Base-by-base conservation (phyloP, 1,140 invertebrate species). In the Holcopasites calliopsidis region DNA sequence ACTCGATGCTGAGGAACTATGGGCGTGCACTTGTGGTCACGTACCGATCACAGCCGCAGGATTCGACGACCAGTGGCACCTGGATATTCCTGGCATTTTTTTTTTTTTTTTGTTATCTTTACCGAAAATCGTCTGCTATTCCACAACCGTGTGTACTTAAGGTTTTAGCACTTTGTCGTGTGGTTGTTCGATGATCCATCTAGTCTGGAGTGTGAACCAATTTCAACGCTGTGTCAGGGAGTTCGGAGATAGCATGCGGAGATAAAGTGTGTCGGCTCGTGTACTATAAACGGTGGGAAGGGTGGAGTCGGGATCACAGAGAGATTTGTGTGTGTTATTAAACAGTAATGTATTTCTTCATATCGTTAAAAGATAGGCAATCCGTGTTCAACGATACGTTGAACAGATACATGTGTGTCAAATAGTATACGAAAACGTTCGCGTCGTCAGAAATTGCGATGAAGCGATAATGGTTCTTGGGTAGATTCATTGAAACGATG, bases 11-110 rank as follows among this genome's bases (percentile, higher is more conserved):
- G 68, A 50, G 44, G 50, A 80, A 71, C 64, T 82, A 81, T 52
- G 79, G 79, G 76, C 81, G 81, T 83, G 81, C 80, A 82, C 76
- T 84, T 62, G 42, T 83, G 68, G 81, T 82, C 85, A 88, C 86
- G 73, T 88, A 88, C 85, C 86, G 71, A 84, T 85, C 58, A 84
- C 62, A 80, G 80, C 79, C 82, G 79, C 69, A 85, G 76, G 69
- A 75, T 80, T 86, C 76, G 77, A 69, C 71, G 80, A 74, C 47
- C 52, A 82, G 72, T 81, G 80, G 58, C 70, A 62, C 40, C 40
- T 65, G 44, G 62, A 61, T 73, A 35, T 80, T 66, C 55, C 31
- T 73, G 35, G 38, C 10, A 47, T 38, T 42, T 23, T 64, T 50
- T 66, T 55, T 21, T 31, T 71, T 40, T 28, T 16, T 54, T 21